Evolutionary conservation across 2,888 invertebrate genomes (phyloP).

Genomic region (Calephelis perditalis): DNA sequence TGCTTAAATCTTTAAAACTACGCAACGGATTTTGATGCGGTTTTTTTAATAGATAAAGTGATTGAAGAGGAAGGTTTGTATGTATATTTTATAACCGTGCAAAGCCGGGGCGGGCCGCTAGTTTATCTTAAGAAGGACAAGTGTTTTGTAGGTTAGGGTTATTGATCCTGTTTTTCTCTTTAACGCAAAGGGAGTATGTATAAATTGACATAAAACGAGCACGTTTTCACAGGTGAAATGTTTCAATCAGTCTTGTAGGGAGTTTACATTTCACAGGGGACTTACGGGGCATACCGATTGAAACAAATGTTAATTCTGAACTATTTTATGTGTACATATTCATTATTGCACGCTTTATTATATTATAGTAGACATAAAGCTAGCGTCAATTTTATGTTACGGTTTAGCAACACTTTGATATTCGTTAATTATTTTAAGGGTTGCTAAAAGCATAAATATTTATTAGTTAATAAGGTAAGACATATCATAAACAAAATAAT

Average conservation of each 20-base stretch:
- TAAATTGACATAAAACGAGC: constrained; percentile 65
- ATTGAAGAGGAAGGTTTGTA: no score
- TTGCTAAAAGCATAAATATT: no score
- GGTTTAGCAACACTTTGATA: neutral
- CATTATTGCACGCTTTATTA: constrained; percentile 66
- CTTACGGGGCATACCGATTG: constrained; percentile 51
- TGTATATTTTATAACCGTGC: no score
- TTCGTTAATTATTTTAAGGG: no score
- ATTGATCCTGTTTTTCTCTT: neutral
- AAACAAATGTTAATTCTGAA: constrained; percentile 57
- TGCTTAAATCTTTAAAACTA: no score
- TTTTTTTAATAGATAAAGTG: no score
- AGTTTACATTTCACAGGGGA: constrained; percentile 52
- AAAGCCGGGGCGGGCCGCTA: no score
- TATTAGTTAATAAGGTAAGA: no score
- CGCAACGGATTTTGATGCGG: no score
- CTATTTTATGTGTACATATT: constrained; percentile 60
- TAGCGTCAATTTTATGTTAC: constrained; percentile 17
- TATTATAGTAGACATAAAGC: neutral
- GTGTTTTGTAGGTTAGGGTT: no score
- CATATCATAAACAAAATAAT: no score
- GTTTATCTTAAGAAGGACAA: no score
- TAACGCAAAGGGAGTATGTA: neutral
- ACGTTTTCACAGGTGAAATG: constrained; percentile 57
- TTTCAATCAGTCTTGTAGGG: constrained; percentile 70